Conservation (phyloP, 2,888 invertebrate genomes). For the Ochropacha duplaris region DNA sequence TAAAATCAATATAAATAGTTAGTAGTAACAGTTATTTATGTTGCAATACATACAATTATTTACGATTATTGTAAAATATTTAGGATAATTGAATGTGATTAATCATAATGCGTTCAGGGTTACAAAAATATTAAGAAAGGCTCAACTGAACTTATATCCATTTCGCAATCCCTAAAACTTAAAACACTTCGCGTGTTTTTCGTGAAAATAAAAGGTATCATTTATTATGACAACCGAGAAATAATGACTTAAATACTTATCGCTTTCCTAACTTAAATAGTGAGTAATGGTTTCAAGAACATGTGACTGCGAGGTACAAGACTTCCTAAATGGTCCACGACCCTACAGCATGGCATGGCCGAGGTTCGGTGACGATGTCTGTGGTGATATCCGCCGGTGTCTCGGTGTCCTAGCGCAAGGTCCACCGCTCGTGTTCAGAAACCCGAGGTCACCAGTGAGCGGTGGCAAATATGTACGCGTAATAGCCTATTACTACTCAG, state of each 20-base stretch:
- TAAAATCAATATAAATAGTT: background rate
- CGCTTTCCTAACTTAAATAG: background rate
- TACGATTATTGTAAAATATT: background rate
- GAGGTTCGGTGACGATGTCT: conserved; percentile 39
- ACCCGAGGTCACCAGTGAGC: conserved; percentile 74
- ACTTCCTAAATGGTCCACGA: conserved; percentile 39
- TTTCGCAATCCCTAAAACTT: conserved; percentile 38
- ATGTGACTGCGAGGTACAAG: conserved; percentile 27
- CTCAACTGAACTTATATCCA: conserved; percentile 27
- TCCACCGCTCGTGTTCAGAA: conserved; percentile 49
- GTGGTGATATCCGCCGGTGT: conserved; percentile 25
- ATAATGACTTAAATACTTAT: too few species aligned
- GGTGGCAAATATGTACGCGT: conserved; percentile 60
- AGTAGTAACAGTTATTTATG: background rate
- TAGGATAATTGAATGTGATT: conserved; percentile 8
- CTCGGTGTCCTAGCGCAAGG: conserved; percentile 63
- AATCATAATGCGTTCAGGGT: conserved; percentile 42
- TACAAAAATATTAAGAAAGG: conserved; percentile 47
- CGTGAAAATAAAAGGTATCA: too few species aligned
- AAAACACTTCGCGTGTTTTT: background rate
- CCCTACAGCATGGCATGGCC: conserved; percentile 10
- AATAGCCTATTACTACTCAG: background rate
- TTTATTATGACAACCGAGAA: too few species aligned
- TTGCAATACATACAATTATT: background rate
- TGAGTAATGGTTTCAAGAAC: conserved; percentile 31